phyloP scores from a whole-genome alignment of 2,113 vertebrate genomes.

The Epinephelus moara region DNA sequence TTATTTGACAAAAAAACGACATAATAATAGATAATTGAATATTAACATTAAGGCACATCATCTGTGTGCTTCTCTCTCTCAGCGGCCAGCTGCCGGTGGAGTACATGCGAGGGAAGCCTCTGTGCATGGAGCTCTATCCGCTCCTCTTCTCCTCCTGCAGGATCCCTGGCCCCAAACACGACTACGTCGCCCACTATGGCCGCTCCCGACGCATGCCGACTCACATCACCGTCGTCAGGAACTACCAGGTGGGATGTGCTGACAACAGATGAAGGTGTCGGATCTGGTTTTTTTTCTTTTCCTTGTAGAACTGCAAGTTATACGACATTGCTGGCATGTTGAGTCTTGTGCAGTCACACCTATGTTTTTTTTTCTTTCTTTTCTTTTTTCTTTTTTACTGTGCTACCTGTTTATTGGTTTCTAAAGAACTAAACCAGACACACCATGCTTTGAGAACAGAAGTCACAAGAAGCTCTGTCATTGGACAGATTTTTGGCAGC shows the following conservation, averaged over 20 bases:
- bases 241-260: conserved; percentile 85
- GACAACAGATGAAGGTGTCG: background rate
- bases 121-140: conserved; percentile 88
- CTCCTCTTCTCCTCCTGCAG: conserved; percentile 89
- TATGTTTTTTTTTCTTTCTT: too few relatives aligned
- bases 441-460: background rate
- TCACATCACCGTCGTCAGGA: conserved; percentile 88
- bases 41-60: background rate
- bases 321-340: background rate
- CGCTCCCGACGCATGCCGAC: conserved; percentile 76
- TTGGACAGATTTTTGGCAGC: conserved; percentile 6
- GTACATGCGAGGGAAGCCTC: conserved; percentile 81
- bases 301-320: background rate
- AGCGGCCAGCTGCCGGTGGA: conserved; percentile 84
- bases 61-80: background rate
- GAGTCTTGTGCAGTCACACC: conserved; percentile 24
- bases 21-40: background rate
- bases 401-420: background rate
- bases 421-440: background rate
- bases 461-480: background rate
- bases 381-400: background rate
- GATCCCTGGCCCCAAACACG: conserved; percentile 88
- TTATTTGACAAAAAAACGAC: background rate
- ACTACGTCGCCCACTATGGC: conserved; percentile 83
- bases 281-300: background rate